Conservation (phyloP, 2,797 vertebrate species). For the Argyrosomus regius region DNA sequence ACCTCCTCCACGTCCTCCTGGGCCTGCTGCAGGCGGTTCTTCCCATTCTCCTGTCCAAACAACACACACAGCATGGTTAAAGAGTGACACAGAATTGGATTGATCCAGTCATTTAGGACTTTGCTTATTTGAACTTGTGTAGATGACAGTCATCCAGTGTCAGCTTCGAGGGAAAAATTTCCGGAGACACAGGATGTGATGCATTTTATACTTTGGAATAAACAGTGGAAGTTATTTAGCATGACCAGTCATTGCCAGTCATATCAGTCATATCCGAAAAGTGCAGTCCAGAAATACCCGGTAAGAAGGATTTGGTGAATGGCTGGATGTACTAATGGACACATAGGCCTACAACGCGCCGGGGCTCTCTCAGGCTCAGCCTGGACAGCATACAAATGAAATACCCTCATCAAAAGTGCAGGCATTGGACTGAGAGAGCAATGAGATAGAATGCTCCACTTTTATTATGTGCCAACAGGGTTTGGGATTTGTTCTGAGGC, state of each 20-base stretch:
- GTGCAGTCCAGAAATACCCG: background rate
- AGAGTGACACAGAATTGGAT: background rate
- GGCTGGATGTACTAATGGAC: too few relatives aligned
- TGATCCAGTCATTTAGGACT: background rate
- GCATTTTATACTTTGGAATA: conserved; percentile 3
- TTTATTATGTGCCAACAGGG: too few relatives aligned
- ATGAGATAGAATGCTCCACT: too few relatives aligned
- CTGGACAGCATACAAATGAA: too few relatives aligned
- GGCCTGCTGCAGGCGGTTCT: conserved; percentile 77
- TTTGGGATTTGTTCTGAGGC: too few relatives aligned
- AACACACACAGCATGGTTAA: conserved; percentile 16
- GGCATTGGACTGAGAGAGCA: too few relatives aligned
- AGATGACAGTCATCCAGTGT: background rate
- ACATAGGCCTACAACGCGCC: too few relatives aligned
- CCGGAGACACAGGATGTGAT: background rate
- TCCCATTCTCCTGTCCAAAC: conserved; percentile 80
- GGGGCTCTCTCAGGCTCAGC: too few relatives aligned
- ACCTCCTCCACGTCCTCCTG: conserved; percentile 84
- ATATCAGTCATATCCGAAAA: background rate
- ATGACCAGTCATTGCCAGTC: background rate
- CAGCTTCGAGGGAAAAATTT: background rate
- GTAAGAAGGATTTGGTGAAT: too few relatives aligned
- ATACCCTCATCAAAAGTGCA: too few relatives aligned
- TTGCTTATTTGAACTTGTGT: background rate
- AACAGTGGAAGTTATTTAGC: conserved; percentile 15